phyloP scores from a whole-genome alignment of 2,888 invertebrate species.

The Tortricodes alternella region DNA sequence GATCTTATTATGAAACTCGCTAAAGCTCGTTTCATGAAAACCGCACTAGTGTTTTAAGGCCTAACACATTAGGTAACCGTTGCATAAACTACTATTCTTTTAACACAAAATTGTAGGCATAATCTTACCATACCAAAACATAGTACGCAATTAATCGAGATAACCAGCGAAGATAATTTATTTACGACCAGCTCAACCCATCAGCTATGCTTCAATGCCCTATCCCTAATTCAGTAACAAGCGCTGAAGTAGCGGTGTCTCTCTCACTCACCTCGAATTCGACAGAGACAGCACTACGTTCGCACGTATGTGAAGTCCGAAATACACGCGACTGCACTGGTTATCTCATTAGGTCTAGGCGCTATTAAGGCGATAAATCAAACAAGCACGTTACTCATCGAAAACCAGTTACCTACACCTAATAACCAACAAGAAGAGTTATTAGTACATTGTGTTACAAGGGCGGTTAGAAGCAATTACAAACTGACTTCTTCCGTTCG shows the following conservation, averaged over 20 bases:
- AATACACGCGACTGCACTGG: not conserved
- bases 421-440: not conserved
- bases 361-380: slow-evolving; percentile 16
- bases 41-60: too few species aligned
- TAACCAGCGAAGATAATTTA: slow-evolving; percentile 22
- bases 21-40: too few species aligned
- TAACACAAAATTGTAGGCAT: not conserved
- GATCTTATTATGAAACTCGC: too few species aligned
- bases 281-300: not conserved
- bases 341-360: slow-evolving; percentile 19
- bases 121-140: slow-evolving; percentile 7
- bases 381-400: slow-evolving; percentile 12
- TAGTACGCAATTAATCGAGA: slow-evolving; percentile 27
- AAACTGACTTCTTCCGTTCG: too few species aligned
- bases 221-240: slow-evolving; percentile 1
- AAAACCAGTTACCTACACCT: slow-evolving; percentile 34
- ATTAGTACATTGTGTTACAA: not conserved
- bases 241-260: not conserved
- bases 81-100: not conserved
- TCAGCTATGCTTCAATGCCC: slow-evolving; percentile 27
- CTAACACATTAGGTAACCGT: not conserved
- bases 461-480: too few species aligned
- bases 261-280: not conserved
- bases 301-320: not conserved
- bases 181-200: slow-evolving; percentile 22